Conservation (phyloP, 2,888 invertebrate species). For the Trimorus sp. region DNA sequence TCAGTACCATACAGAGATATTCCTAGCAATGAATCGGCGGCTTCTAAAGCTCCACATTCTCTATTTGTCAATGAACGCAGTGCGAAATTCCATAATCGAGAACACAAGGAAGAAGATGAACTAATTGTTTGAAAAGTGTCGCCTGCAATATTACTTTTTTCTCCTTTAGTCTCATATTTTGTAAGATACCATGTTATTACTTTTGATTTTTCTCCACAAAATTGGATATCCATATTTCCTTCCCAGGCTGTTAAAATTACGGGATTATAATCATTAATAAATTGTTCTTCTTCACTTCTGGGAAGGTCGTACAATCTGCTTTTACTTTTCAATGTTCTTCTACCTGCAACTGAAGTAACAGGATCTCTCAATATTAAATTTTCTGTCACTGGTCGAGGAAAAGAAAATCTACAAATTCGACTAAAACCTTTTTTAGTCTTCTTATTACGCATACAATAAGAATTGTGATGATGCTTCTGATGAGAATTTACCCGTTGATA, state of each 20-base stretch:
- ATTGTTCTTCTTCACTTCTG: background rate
- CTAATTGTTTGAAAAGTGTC: background rate
- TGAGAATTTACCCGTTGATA: background rate
- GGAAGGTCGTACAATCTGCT: background rate
- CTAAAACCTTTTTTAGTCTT: background rate
- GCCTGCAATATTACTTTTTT: constrained; percentile 1
- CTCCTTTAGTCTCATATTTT: background rate
- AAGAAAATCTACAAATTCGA: background rate
- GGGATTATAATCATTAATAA: too few relatives aligned
- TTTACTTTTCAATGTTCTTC: background rate
- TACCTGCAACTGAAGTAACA: background rate
- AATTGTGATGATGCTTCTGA: background rate
- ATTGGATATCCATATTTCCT: too few relatives aligned
- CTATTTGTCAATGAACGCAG: background rate
- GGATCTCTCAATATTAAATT: background rate
- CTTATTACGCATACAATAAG: background rate
- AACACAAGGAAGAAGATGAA: background rate
- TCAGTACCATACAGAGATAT: background rate
- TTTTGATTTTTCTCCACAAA: too few relatives aligned
- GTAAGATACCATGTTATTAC: too few relatives aligned
- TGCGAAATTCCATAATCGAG: background rate
- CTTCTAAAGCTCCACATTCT: background rate
- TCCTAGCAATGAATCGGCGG: background rate
- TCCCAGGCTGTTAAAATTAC: too few relatives aligned
- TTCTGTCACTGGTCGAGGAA: background rate